Percentiles rank a stretch among this genome's conserved stretches.
phyloP scores from a whole-genome alignment of 2,797 vertebrate genomes.

The Urophycis tenuis region DNA sequence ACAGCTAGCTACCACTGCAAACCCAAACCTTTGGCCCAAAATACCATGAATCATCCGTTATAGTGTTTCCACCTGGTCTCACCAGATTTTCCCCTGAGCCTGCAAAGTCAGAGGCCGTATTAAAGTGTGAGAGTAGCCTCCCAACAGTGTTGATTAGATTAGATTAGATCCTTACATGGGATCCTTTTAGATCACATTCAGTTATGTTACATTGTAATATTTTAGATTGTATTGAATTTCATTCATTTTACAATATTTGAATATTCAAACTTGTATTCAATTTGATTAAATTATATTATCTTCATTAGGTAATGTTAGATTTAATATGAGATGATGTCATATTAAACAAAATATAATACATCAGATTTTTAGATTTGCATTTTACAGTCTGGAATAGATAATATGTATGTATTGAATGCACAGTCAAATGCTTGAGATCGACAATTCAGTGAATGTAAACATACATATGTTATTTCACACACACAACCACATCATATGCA shows the following conservation, averaged over 20 bases:
- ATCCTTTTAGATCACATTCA: neutral
- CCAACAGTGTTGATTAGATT: neutral
- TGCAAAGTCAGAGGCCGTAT: neutral
- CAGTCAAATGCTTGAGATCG: too few relatives aligned
- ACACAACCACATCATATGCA: neutral
- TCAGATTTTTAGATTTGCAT: too few relatives aligned
- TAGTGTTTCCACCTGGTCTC: neutral
- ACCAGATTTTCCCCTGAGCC: neutral
- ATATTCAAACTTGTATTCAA: neutral
- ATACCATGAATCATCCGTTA: neutral
- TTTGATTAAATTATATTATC: neutral
- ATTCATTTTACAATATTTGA: neutral
- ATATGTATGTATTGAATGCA: too few relatives aligned
- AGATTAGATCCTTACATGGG: neutral
- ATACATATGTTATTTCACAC: neutral
- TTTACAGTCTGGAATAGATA: too few relatives aligned
- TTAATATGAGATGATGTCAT: neutral
- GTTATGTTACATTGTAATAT: neutral
- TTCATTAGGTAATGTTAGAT: too few relatives aligned
- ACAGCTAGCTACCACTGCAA: neutral
- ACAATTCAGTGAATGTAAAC: too few relatives aligned
- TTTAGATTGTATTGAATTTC: neutral
- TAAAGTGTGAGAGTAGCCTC: neutral
- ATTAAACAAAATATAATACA: too few relatives aligned
- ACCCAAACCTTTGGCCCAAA: neutral